phyloP scores from a whole-genome alignment of 2,113 vertebrate species.

The Trichomycterus rosablanca region DNA sequence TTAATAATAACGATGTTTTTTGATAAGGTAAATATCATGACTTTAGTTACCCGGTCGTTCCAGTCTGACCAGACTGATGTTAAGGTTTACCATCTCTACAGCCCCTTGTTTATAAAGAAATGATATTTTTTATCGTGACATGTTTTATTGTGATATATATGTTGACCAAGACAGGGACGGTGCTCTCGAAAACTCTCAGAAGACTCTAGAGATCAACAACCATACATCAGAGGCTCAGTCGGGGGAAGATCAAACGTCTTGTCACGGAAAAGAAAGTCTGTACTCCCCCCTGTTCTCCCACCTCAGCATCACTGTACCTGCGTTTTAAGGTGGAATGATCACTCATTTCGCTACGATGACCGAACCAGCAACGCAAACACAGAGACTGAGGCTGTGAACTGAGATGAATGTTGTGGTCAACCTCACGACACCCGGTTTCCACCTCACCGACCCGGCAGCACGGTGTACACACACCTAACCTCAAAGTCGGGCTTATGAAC shows the following conservation, averaged over 20 bases:
- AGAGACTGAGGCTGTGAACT: conserved; percentile 2
- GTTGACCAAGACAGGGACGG: conserved; percentile 9
- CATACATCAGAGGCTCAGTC: conserved; percentile 33
- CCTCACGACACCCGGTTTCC: conserved; percentile 56
- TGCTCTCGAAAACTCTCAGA: conserved; percentile 21
- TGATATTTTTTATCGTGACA: too few relatives aligned
- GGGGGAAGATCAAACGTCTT: conserved; percentile 43
- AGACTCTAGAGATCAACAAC: conserved; percentile 35
- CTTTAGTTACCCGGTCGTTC: too few relatives aligned
- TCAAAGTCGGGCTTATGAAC: neutral
- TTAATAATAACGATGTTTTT: too few relatives aligned
- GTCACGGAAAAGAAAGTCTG: conserved; percentile 39
- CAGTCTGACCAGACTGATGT: too few relatives aligned
- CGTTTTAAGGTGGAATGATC: conserved; percentile 58
- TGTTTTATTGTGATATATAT: conserved; percentile 31
- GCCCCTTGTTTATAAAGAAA: too few relatives aligned
- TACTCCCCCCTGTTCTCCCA: conserved; percentile 29
- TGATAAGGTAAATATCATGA: neutral
- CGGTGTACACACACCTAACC: neutral
- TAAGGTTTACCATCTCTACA: too few relatives aligned
- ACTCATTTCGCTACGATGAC: conserved; percentile 62
- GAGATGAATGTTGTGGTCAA: conserved; percentile 55
- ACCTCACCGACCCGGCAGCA: conserved; percentile 49
- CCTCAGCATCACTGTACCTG: conserved; percentile 31
- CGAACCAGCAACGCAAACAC: conserved; percentile 43